These are phyloP conservation scores for Heptranchias perlo DNA, from an alignment of 2,113 vertebrate genomes.

Conservation along the genomic window DNA sequence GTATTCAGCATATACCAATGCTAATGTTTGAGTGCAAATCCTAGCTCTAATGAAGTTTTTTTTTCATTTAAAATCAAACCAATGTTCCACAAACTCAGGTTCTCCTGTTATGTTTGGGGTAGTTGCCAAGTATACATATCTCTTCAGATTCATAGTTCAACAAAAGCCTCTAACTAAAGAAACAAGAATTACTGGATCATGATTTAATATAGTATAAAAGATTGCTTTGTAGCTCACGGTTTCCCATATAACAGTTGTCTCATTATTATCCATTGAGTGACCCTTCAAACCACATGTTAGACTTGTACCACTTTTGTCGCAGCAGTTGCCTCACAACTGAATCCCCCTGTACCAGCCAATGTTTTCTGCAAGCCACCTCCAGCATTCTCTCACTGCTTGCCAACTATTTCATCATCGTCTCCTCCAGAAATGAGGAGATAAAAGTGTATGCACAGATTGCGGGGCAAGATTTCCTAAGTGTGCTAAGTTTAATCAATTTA, in stretches of 20 bases:
- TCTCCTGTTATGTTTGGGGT: background rate
- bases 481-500: background rate
- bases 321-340: background rate
- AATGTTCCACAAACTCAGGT: background rate
- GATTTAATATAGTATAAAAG: conserved; percentile 10
- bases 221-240: background rate
- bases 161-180: conserved; percentile 14
- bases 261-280: conserved; percentile 17
- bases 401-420: background rate
- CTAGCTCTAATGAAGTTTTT: background rate
- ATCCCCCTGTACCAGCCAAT: background rate
- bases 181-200: background rate
- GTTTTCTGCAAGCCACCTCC: background rate
- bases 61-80: background rate
- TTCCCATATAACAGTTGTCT: conserved; percentile 19
- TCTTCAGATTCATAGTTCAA: background rate
- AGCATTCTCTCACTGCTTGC: background rate
- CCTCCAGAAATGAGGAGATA: background rate
- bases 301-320: background rate
- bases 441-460: background rate
- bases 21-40: background rate
- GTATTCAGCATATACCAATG: background rate
- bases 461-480: background rate
- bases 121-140: conserved; percentile 7
- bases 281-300: background rate